Base-by-base conservation (phyloP, 2,888 invertebrate species). In the Lysandra bellargus region DNA sequence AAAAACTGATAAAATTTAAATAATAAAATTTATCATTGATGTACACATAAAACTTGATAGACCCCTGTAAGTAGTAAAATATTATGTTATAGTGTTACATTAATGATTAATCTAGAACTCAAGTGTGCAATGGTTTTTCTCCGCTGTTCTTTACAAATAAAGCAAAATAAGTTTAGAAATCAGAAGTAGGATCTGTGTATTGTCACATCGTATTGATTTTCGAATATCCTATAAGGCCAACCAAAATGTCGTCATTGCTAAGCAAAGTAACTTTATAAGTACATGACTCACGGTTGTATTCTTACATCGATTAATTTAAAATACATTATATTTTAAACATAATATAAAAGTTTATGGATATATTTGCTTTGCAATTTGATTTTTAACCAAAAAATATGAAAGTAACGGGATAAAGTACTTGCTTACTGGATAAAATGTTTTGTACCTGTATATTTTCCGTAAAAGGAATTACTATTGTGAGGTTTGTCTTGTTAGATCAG, bases 381-480 rank as follows among this genome's bases (percentile, higher is more conserved):
- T 14, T 69, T 1, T 33, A 69, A 1, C 33, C 69, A 14, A 69
- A 30, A 12, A 69, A 4, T 33, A 76, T 6, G 57, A 49, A 33
- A 76, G 23, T 76, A 76, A 76, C 76, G 76, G 76, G 76, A 76
- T 53, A 33, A 53, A 49, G 44, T 75, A 44, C 49, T 30, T 75
- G 53, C 53, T 76, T 57, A 33, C 14, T 14, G 30, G 30, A 12
- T 76, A 76, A 37, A 75, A 37, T 69, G 57, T 53, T 76, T 12
- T 76, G 9, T 76, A 76, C 76, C 76, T 53, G 76, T 75, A 49
- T 53, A 49, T 40, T n/a, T 49, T 30, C 14, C 75, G 49, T 12
- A 53, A 53, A 53, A 57, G 53, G 33, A 53, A 30, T 33, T 33
- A 30, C 14, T 33, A 76, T 76, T 30, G 33, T 17, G 12, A 30